Evolutionary conservation across 2,113 vertebrate species (phyloP).

Genomic region (Balaeniceps rex): DNA sequence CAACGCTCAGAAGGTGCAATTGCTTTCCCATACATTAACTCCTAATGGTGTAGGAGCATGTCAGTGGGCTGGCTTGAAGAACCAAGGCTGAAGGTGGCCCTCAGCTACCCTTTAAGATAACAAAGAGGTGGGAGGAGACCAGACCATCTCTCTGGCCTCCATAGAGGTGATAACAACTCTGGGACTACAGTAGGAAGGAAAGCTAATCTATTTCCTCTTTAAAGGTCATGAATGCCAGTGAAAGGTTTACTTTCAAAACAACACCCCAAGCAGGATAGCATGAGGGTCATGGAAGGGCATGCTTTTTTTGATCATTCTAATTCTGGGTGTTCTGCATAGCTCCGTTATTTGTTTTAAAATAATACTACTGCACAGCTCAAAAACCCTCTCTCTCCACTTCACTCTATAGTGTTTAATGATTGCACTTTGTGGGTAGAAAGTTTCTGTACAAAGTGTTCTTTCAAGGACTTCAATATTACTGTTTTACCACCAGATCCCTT

Average conservation of each 20-base stretch:
- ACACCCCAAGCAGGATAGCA: not conserved
- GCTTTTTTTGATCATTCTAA: not conserved
- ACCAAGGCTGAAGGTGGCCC: not conserved
- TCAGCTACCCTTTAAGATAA: not conserved
- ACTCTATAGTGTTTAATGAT: not conserved
- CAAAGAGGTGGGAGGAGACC: not conserved
- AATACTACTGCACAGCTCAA: not conserved
- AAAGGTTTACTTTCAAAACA: not conserved
- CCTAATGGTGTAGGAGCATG: not conserved
- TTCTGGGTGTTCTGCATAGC: not conserved
- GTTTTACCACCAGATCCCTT: not conserved
- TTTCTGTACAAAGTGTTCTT: not conserved
- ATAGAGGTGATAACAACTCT: not conserved
- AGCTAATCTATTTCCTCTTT: not conserved
- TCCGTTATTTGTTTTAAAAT: not conserved
- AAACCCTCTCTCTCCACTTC: not conserved
- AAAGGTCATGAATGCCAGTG: not conserved
- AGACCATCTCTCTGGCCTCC: not conserved
- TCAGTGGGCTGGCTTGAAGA: not conserved
- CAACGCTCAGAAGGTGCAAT: not conserved
- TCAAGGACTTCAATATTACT: not conserved
- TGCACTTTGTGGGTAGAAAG: not conserved
- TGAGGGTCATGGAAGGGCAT: not conserved
- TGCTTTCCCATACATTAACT: not conserved
- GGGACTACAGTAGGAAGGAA: not conserved